Evolutionary conservation across 1,140 invertebrate genomes (phyloP).

Genomic region (Drosophila lini): DNA sequence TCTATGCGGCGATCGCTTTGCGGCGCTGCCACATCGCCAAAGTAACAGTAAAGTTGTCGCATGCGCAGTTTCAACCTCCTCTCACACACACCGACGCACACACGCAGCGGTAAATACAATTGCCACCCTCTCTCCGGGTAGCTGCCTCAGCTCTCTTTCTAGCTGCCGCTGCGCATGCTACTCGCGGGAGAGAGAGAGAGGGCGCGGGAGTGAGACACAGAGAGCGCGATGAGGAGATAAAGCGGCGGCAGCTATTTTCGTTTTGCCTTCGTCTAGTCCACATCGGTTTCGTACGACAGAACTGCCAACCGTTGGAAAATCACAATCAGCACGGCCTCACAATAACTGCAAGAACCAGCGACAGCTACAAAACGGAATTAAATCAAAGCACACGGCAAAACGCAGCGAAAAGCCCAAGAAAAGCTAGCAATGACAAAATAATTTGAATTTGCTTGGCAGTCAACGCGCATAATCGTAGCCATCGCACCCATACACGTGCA

Average conservation of each 20-base stretch:
- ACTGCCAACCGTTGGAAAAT: conserved; percentile 29
- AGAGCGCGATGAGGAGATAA: conserved; percentile 24
- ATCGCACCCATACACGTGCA: conserved; percentile 50
- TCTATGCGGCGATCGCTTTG: conserved; percentile 31
- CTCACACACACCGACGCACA: conserved; percentile 19
- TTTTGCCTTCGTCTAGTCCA: conserved; percentile 50
- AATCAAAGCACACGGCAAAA: conserved; percentile 17
- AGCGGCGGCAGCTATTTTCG: conserved; percentile 69
- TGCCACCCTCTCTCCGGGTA: conserved; percentile 64
- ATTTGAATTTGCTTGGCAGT: conserved; percentile 55
- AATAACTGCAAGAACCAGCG: conserved; percentile 6
- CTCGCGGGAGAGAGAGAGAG: conserved; percentile 60
- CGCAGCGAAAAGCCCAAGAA: conserved; percentile 22
- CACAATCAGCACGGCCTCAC: conserved; percentile 7
- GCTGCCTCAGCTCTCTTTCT: conserved; percentile 35
- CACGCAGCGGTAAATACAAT: conserved; percentile 8
- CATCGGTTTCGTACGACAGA: conserved; percentile 44
- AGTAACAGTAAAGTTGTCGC: conserved; percentile 71
- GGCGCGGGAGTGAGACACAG: conserved; percentile 23
- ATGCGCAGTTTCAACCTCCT: conserved; percentile 56
- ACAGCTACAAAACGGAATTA: conserved; percentile 26
- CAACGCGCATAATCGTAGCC: conserved; percentile 81
- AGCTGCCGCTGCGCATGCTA: conserved; percentile 62
- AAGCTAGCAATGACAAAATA: conserved; percentile 48
- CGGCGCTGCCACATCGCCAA: conserved; percentile 21